Percentiles rank a stretch among this genome's conserved stretches.
These are phyloP conservation scores for Epiblema foenella DNA, from an alignment of 2,888 invertebrate species.

Conservation along the genomic window DNA sequence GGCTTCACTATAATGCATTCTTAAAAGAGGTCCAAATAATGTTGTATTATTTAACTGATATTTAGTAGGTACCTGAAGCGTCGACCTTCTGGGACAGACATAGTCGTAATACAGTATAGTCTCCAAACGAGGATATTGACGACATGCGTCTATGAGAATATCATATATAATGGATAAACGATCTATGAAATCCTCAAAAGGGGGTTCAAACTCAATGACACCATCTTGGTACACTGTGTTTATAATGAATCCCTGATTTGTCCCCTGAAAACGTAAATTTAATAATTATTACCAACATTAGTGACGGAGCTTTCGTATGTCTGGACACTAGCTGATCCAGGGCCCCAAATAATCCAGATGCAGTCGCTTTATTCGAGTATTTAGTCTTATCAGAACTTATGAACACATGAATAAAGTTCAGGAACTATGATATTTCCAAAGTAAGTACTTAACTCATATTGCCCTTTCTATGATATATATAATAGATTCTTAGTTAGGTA, in stretches of 20 bases:
- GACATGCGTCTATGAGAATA: conserved; percentile 89
- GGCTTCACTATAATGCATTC: not conserved
- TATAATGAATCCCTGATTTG: conserved; percentile 88
- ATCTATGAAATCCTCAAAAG: conserved; percentile 89
- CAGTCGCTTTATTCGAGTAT: too few relatives aligned
- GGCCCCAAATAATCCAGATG: too few relatives aligned
- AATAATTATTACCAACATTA: not conserved
- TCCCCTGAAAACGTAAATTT: conserved; percentile 73
- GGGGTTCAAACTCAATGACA: conserved; percentile 88
- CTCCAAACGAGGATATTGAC: conserved; percentile 91
- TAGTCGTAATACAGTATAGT: conserved; percentile 90
- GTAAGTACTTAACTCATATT: too few relatives aligned
- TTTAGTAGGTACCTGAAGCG: conserved; percentile 60
- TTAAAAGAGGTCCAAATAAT: not conserved
- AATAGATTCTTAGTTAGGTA: too few relatives aligned
- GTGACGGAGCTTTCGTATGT: too few relatives aligned
- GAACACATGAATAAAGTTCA: too few relatives aligned
- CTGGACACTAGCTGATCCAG: too few relatives aligned
- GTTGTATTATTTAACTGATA: not conserved
- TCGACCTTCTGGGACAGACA: conserved; percentile 54
- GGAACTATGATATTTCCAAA: too few relatives aligned
- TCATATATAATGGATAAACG: conserved; percentile 89
- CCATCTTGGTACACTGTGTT: conserved; percentile 85
- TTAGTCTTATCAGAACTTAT: too few relatives aligned
- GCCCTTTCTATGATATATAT: too few relatives aligned